Evolutionary conservation across 2,113 vertebrate genomes (phyloP), one percentile per base, ranked within the genome.

Genomic region (Coregonus clupeaformis): DNA sequence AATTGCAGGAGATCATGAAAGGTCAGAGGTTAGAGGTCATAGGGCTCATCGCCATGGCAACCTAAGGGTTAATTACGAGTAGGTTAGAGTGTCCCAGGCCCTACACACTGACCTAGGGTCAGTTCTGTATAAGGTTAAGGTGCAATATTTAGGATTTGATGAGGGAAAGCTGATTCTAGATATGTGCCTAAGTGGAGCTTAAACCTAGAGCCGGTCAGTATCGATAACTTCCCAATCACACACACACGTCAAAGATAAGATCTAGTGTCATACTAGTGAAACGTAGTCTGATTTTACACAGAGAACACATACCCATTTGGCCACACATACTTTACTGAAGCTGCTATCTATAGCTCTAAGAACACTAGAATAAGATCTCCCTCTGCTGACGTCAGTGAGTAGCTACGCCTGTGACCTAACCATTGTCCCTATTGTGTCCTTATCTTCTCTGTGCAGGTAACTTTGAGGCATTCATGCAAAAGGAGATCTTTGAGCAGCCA

Each of bases 1-100:
- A 99, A 86, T 55, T 99, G 74, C 96, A 99, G 81, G 95, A 99
- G 83, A 99, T 99, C 89, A 98, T 98, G 97, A 98, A 98, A 94
- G 97, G 97, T 95, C 75, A 71, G 92, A n/a, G 25, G 24, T 57
- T 12, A 52, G 42, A 7, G 4, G 1, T 62, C 73, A 25, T 29
- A 77, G 45, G 25, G 1, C 18, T 11, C 9, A 2, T 42, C 9
- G 9, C 36, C 36, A 3, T 42, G 36, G 36, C 5, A 52, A 5
- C 16, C 14, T 1, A 18, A 52, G 4, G 5, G 49, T 52, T 52
- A 18, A 52, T 42, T 42, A 42, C 9, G 9, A 12, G 36, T 12
- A 42, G 11, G 9, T 12, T 42, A 42, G 9, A 42, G 36, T 2
- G 36, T 42, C 36, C 36, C 36, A 42, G 36, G 36, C 36, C 36